Percentiles rank a stretch among this genome's conserved stretches.
Evolutionary conservation across 2,113 vertebrate genomes (phyloP).

Genomic region (Thinocorus orbignyianus): DNA sequence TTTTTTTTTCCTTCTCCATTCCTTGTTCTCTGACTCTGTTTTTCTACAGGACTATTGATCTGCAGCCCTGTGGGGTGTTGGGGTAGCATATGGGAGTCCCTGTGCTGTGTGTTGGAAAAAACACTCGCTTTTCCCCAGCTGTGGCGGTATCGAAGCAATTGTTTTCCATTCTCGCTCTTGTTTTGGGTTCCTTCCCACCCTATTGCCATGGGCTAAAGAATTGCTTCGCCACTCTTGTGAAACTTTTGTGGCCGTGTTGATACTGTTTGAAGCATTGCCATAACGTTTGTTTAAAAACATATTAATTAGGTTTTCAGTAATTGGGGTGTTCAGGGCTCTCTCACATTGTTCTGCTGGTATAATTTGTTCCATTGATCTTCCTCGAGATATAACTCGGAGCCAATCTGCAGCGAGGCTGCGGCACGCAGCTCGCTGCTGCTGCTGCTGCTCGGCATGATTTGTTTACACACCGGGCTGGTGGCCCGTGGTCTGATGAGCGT

Average conservation of each 20-base stretch:
- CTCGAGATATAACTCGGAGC: neutral
- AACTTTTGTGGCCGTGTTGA: neutral
- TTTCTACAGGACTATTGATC: constrained; percentile 13
- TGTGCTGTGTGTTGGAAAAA: neutral
- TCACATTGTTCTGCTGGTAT: neutral
- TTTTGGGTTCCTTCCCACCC: constrained; percentile 18
- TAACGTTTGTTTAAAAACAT: constrained; percentile 40
- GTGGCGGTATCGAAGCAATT: neutral
- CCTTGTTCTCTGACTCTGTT: neutral
- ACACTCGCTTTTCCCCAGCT: neutral
- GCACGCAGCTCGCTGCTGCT: neutral
- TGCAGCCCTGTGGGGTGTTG: neutral
- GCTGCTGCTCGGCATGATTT: neutral
- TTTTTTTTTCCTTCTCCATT: neutral
- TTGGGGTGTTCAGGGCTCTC: constrained; percentile 39
- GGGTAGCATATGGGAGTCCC: neutral
- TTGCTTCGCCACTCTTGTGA: neutral
- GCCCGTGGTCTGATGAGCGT: neutral
- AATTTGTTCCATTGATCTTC: constrained; percentile 53
- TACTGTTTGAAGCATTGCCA: constrained; percentile 14
- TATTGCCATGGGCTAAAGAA: neutral
- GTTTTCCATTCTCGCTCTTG: neutral
- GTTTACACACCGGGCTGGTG: neutral
- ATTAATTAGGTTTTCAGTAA: constrained; percentile 31
- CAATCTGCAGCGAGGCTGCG: neutral